Evolutionary conservation across 37 sponge, comb jelly and placozoan genomes (phyloP).

Genomic region (Ephydatia muelleri): DNA sequence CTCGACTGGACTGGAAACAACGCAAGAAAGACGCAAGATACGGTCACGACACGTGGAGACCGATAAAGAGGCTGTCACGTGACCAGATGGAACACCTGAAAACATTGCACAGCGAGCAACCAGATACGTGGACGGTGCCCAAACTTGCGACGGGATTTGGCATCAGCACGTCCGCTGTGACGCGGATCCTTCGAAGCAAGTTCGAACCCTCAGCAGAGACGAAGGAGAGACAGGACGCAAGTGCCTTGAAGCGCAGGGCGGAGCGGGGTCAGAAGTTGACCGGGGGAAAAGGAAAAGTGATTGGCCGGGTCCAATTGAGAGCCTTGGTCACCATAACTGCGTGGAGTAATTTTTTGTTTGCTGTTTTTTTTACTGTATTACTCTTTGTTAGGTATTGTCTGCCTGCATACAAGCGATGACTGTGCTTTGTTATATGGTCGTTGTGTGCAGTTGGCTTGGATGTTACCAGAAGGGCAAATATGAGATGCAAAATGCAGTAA

Average conservation of each 20-base stretch:
- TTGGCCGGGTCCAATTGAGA: no score
- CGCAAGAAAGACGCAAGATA: background rate
- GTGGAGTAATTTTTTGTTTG: no score
- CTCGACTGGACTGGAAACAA: conserved; percentile 15
- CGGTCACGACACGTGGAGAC: conserved; percentile 41
- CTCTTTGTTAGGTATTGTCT: no score
- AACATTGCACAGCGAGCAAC: conserved; percentile 20
- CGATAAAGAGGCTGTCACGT: conserved; percentile 58
- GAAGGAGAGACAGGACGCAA: conserved; percentile 52
- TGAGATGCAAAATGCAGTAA: no score
- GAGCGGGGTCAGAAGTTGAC: conserved; percentile 2
- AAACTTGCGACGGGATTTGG: conserved; percentile 59
- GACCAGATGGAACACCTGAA: conserved; percentile 66
- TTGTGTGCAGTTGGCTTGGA: no score
- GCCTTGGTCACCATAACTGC: no score
- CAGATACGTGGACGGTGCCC: conserved; percentile 43
- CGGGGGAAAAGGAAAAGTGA: background rate
- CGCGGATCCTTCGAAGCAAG: conserved; percentile 67
- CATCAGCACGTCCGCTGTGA: conserved; percentile 54
- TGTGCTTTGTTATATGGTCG: no score
- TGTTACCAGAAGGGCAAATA: no score
- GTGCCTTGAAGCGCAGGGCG: conserved; percentile 35
- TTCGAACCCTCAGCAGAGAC: conserved; percentile 59
- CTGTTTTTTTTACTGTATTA: no score
- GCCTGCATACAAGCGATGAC: no score